phyloP scores from a whole-genome alignment of 2,888 invertebrate species.

The Ditula angustiorana region DNA sequence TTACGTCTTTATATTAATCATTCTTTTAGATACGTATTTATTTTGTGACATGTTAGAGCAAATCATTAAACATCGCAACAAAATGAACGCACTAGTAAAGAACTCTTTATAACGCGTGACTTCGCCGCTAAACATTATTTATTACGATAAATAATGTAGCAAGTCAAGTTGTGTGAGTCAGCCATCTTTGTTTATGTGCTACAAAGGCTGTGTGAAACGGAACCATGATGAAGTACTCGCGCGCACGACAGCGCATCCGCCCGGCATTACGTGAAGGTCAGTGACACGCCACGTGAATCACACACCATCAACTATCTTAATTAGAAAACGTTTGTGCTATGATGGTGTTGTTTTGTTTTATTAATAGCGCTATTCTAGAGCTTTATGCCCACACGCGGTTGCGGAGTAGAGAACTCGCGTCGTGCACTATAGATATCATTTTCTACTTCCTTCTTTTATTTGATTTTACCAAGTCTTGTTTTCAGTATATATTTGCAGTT shows the following conservation, averaged over 20 bases:
- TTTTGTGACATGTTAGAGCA: neutral
- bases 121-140: conserved; percentile 21
- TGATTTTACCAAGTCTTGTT: neutral
- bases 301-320: conserved; percentile 57
- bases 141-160: conserved; percentile 25
- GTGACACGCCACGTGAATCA: conserved; percentile 72
- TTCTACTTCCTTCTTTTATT: neutral
- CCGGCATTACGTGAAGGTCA: conserved; percentile 72
- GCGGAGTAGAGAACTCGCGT: neutral
- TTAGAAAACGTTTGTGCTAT: conserved; percentile 53
- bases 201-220: conserved; percentile 59
- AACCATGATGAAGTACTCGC: conserved; percentile 62
- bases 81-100: neutral
- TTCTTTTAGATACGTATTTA: no score
- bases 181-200: conserved; percentile 41
- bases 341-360: conserved; percentile 40
- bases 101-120: neutral
- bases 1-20: no score
- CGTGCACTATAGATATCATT: neutral
- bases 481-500: neutral
- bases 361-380: conserved; percentile 1
- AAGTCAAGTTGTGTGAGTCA: conserved; percentile 34
- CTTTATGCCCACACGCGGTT: conserved; percentile 2
- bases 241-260: conserved; percentile 63
- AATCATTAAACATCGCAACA: neutral